Conservation (phyloP, 2,113 vertebrate genomes). For the Gracilinanus agilis region DNA sequence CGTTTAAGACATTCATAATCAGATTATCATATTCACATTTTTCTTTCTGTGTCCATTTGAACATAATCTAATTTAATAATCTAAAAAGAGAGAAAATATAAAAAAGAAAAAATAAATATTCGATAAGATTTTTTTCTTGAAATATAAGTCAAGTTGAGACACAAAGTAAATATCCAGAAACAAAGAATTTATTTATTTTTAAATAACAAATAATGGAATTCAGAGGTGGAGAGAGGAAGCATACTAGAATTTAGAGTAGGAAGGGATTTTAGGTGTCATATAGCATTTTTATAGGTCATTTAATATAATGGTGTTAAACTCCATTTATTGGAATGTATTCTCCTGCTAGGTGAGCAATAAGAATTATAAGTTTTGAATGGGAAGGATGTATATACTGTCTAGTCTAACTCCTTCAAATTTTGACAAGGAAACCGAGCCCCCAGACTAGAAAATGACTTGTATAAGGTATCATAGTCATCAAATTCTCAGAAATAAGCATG, state of each 20-base stretch:
- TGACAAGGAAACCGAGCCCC: not conserved
- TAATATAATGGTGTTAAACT: not conserved
- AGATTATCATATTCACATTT: not conserved
- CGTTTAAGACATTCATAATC: slow-evolving; percentile 22
- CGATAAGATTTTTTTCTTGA: not conserved
- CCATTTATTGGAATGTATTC: not conserved
- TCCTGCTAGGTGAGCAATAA: no score
- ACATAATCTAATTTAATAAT: slow-evolving; percentile 38
- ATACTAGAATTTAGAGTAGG: not conserved
- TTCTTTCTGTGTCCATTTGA: not conserved
- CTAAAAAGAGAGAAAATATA: slow-evolving; percentile 34
- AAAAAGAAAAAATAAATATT: slow-evolving; percentile 22
- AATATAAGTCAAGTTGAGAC: not conserved
- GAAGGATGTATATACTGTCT: not conserved
- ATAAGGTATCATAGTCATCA: not conserved
- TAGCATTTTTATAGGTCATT: not conserved
- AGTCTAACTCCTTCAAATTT: not conserved
- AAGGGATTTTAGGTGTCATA: not conserved
- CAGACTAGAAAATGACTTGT: not conserved
- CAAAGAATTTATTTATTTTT: slow-evolving; percentile 18
- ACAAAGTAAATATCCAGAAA: not conserved
- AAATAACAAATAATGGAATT: not conserved
- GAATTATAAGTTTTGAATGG: not conserved
- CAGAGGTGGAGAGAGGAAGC: not conserved
- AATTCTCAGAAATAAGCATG: not conserved